These are phyloP conservation scores for Sebastes dallii DNA, from an alignment of 2,797 vertebrate genomes.

Conservation along the genomic window DNA sequence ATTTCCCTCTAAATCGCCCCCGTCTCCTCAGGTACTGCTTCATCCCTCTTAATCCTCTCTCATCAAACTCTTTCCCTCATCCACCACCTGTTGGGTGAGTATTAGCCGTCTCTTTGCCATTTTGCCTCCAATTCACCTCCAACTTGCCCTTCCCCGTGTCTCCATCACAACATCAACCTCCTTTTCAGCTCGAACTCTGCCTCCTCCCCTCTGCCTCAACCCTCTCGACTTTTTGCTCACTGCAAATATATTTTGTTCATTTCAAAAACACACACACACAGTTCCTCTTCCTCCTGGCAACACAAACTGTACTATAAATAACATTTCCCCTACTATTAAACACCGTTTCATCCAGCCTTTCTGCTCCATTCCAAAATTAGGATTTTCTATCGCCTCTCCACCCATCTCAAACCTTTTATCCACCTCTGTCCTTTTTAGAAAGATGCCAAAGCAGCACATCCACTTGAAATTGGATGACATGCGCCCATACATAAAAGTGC, in stretches of 20 bases:
- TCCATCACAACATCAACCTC: neutral
- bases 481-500: neutral
- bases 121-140: constrained; percentile 33
- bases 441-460: neutral
- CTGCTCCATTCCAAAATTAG: neutral
- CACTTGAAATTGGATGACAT: neutral
- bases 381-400: neutral
- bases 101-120: constrained; percentile 12
- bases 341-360: neutral
- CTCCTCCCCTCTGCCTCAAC: neutral
- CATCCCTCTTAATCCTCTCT: constrained; percentile 58
- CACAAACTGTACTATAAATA: neutral
- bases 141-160: constrained; percentile 12
- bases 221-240: neutral
- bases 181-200: neutral
- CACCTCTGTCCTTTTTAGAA: neutral
- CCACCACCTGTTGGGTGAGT: constrained; percentile 5
- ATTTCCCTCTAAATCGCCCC: constrained; percentile 10
- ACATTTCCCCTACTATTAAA: neutral
- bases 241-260: neutral
- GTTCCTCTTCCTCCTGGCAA: neutral
- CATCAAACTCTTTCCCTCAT: constrained; percentile 24
- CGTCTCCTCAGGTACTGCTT: constrained; percentile 38
- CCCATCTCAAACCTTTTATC: neutral
- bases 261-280: neutral